Evolutionary conservation across 2,888 invertebrate genomes (phyloP).

Genomic region (Tetanocera ferruginea): DNA sequence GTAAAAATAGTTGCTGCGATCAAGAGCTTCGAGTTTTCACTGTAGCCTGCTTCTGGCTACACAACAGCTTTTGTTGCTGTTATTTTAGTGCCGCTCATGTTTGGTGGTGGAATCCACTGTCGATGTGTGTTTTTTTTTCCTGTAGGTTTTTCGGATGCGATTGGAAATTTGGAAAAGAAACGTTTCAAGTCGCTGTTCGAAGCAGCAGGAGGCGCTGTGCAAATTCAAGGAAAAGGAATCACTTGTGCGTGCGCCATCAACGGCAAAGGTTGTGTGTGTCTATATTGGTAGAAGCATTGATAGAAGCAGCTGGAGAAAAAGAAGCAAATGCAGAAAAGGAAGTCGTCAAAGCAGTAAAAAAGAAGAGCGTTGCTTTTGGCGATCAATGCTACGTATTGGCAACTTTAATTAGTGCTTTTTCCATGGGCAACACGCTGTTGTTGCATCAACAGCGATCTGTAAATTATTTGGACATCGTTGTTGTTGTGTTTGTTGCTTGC

Average conservation of each 20-base stretch:
- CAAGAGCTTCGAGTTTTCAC: background rate
- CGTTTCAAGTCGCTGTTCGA: conserved; percentile 31
- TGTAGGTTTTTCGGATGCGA: conserved; percentile 18
- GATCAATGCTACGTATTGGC: background rate
- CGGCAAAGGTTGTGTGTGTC: conserved; percentile 61
- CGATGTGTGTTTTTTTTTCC: conserved; percentile 24
- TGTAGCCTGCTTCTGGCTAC: conserved; percentile 12
- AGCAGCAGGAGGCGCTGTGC: conserved; percentile 53
- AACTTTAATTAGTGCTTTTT: background rate
- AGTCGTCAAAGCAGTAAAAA: background rate
- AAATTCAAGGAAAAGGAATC: conserved; percentile 62
- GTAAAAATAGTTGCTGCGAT: too few species aligned
- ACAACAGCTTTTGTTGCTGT: conserved; percentile 17
- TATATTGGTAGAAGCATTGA: background rate
- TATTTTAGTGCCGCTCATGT: conserved; percentile 10
- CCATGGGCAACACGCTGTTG: background rate
- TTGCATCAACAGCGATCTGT: background rate
- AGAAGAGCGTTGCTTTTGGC: background rate
- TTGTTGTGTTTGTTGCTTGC: background rate
- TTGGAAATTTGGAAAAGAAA: conserved; percentile 42
- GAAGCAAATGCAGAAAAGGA: too few species aligned
- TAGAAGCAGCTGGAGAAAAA: background rate
- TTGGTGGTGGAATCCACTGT: background rate
- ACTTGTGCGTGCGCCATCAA: conserved; percentile 65
- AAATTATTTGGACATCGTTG: background rate